Evolutionary conservation across 2,888 invertebrate species (phyloP).

Genomic region (Phymatocera aterrima): DNA sequence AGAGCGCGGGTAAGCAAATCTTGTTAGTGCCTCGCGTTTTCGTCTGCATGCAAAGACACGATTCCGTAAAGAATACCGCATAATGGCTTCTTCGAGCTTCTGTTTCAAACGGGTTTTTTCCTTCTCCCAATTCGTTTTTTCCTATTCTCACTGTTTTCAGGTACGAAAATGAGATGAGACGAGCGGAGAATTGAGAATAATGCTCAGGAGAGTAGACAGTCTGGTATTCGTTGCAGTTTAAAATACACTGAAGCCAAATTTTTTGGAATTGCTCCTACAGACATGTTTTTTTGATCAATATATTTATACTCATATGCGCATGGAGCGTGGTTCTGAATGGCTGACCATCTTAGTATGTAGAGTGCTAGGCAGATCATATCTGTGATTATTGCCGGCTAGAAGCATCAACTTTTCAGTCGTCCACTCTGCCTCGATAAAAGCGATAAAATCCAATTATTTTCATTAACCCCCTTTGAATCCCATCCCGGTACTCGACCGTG

Average conservation of each 20-base stretch:
- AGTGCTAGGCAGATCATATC: neutral
- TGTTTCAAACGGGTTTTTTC: neutral
- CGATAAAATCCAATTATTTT: slow-evolving; percentile 44
- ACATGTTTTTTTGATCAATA: neutral
- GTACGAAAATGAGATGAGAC: neutral
- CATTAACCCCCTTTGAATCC: slow-evolving; percentile 34
- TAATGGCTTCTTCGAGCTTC: neutral
- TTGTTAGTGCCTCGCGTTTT: slow-evolving; percentile 12
- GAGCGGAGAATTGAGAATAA: neutral
- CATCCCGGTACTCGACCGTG: slow-evolving; percentile 27
- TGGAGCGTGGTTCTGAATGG: slow-evolving; percentile 5
- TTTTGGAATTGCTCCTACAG: neutral
- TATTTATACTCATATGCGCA: neutral
- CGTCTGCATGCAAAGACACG: neutral
- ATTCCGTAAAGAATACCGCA: neutral
- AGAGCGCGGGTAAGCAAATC: neutral
- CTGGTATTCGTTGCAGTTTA: neutral
- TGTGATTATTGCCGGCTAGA: neutral
- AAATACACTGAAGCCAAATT: slow-evolving; percentile 1
- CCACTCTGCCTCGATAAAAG: slow-evolving; percentile 24
- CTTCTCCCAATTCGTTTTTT: neutral
- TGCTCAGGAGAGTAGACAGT: neutral
- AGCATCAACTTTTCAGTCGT: neutral
- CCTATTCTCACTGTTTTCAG: neutral
- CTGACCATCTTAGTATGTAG: neutral